Conservation (phyloP, 2,113 vertebrate genomes). For the Nothobranchius furzeri region DNA sequence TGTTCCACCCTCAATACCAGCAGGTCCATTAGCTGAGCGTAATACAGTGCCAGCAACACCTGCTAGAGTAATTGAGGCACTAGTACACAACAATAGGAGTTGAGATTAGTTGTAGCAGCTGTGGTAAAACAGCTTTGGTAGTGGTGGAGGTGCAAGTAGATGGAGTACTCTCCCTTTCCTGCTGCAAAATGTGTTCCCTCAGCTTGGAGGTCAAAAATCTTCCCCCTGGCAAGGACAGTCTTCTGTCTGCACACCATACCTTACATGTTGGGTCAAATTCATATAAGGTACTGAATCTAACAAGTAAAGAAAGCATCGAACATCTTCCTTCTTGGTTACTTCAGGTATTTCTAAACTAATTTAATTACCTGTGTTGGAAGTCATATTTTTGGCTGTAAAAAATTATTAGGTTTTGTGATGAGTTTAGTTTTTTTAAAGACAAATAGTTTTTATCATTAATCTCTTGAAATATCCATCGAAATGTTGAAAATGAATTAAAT, state of each 20-base stretch:
- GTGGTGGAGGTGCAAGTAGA: not conserved
- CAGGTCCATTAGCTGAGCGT: not conserved
- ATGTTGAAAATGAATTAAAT: too few species aligned
- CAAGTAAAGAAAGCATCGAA: too few species aligned
- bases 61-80: not conserved
- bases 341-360: too few species aligned
- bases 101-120: not conserved
- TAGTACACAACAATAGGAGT: not conserved
- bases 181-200: not conserved
- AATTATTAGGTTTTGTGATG: too few species aligned
- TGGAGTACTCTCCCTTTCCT: not conserved
- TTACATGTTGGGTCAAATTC: not conserved
- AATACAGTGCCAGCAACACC: not conserved
- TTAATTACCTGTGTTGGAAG: too few species aligned
- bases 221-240: not conserved
- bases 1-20: not conserved
- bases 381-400: too few species aligned
- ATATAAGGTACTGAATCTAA: not conserved
- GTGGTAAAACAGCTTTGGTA: not conserved
- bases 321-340: too few species aligned
- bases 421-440: too few species aligned
- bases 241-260: not conserved
- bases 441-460: too few species aligned
- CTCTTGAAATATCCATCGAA: too few species aligned
- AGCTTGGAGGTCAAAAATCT: not conserved